These are phyloP conservation scores for Pachydiplax longipennis DNA, from an alignment of 2,888 invertebrate species.

Conservation along the genomic window DNA sequence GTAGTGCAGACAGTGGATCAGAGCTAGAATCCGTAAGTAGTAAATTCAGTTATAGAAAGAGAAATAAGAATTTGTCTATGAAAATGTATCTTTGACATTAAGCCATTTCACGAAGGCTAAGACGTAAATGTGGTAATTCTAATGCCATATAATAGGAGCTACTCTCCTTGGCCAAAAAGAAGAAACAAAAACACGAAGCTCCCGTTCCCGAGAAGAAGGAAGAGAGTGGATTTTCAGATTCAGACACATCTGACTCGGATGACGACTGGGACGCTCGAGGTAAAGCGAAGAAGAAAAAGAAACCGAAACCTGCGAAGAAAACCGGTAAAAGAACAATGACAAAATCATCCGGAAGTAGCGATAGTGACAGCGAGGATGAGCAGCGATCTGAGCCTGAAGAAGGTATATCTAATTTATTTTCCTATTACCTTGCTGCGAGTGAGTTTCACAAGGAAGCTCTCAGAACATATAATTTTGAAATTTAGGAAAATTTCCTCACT, in stretches of 20 bases:
- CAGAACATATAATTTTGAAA: no score
- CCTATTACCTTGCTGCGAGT: no score
- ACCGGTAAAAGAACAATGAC: slow-evolving; percentile 57
- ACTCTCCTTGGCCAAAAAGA: slow-evolving; percentile 81
- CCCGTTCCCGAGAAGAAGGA: slow-evolving; percentile 51
- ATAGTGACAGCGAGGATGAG: slow-evolving; percentile 58
- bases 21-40: slow-evolving; percentile 83
- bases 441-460: no score
- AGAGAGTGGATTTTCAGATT: slow-evolving; percentile 54
- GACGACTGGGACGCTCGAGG: slow-evolving; percentile 62
- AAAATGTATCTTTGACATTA: slow-evolving; percentile 20
- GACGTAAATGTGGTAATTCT: neutral
- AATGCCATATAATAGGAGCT: slow-evolving; percentile 72
- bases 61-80: neutral
- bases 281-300: slow-evolving; percentile 59
- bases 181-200: slow-evolving; percentile 66
- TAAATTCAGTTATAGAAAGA: neutral
- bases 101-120: neutral
- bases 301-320: slow-evolving; percentile 57
- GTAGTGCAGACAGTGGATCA: slow-evolving; percentile 75
- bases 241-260: slow-evolving; percentile 65
- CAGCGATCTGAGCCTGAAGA: slow-evolving; percentile 78
- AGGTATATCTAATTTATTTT: slow-evolving; percentile 61
- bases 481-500: no score
- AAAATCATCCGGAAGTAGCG: slow-evolving; percentile 57